These are phyloP conservation scores for Myodes glareolus DNA, from an alignment of 2,113 vertebrate species.

Conservation along the genomic window DNA sequence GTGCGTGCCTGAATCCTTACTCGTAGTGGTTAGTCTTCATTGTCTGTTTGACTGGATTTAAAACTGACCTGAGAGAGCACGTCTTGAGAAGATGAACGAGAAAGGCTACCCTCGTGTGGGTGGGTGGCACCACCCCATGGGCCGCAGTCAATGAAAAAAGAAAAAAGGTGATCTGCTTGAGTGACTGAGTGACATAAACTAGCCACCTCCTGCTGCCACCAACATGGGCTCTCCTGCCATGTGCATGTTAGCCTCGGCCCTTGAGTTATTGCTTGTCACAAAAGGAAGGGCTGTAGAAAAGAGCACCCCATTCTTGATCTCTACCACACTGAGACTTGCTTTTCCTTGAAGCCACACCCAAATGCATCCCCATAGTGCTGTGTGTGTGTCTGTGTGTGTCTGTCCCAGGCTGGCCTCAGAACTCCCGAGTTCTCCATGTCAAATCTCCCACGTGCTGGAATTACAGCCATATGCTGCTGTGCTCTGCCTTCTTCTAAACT, in stretches of 20 bases:
- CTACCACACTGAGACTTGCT: neutral
- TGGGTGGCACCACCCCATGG: neutral
- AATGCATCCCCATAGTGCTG: neutral
- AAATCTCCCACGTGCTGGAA: neutral
- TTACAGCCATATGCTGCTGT: neutral
- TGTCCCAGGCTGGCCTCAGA: neutral
- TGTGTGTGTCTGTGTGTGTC: accelerated
- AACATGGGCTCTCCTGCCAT: neutral
- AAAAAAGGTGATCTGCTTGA: neutral
- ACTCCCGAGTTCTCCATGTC: neutral
- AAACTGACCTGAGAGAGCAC: neutral
- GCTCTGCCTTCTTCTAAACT: neutral
- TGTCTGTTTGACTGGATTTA: neutral
- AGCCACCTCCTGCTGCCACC: neutral
- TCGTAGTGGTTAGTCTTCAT: neutral
- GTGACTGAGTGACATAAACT: no score
- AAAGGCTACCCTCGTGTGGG: neutral
- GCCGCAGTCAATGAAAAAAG: no score
- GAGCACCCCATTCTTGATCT: neutral
- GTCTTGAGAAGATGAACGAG: neutral
- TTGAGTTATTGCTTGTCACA: neutral
- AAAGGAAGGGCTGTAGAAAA: no score
- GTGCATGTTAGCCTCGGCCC: neutral
- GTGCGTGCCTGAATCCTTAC: neutral
- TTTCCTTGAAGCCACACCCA: neutral